Percentiles rank a stretch among this genome's conserved stretches.
These are phyloP conservation scores for Probosciger aterrimus DNA, from an alignment of 2,113 vertebrate genomes.

Conservation along the genomic window DNA sequence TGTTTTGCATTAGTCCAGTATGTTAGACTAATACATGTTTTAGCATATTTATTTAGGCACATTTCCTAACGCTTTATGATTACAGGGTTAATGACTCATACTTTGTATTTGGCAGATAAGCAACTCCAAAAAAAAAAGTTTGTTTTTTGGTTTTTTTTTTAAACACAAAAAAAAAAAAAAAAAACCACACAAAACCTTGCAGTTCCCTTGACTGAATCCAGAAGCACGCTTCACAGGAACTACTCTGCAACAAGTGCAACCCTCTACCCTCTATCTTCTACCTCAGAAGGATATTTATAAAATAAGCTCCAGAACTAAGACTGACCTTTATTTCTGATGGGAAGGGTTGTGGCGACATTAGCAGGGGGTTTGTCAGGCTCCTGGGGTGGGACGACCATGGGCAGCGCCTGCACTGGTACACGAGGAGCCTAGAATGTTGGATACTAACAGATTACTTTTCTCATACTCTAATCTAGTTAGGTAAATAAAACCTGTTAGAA, in stretches of 20 bases:
- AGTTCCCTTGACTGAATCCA: conserved; percentile 6
- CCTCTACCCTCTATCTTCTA: conserved; percentile 35
- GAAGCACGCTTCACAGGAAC: neutral
- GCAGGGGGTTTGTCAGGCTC: conserved; percentile 97
- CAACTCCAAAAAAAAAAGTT: neutral
- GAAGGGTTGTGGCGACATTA: conserved; percentile 88
- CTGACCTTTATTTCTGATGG: conserved; percentile 95
- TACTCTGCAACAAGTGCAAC: neutral
- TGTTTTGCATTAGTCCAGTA: neutral
- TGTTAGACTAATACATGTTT: neutral
- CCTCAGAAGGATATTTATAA: conserved; percentile 40
- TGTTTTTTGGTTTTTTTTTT: neutral
- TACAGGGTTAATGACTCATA: conserved; percentile 19
- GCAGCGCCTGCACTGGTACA: conserved; percentile 98
- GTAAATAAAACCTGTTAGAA: conserved; percentile 15
- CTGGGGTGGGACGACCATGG: conserved; percentile 98
- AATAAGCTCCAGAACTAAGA: conserved; percentile 48
- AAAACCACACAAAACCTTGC: neutral
- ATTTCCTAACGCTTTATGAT: conserved; percentile 7
- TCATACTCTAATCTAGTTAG: conserved; percentile 11
- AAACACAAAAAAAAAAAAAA: too few species aligned
- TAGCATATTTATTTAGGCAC: conserved; percentile 2
- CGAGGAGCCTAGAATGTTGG: conserved; percentile 87
- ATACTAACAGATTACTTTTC: conserved; percentile 52
- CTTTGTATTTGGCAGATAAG: neutral